Evolutionary conservation across 1,140 invertebrate genomes (phyloP), one percentile per base, ranked within the genome.

Genomic region (Sitophilus oryzae): DNA sequence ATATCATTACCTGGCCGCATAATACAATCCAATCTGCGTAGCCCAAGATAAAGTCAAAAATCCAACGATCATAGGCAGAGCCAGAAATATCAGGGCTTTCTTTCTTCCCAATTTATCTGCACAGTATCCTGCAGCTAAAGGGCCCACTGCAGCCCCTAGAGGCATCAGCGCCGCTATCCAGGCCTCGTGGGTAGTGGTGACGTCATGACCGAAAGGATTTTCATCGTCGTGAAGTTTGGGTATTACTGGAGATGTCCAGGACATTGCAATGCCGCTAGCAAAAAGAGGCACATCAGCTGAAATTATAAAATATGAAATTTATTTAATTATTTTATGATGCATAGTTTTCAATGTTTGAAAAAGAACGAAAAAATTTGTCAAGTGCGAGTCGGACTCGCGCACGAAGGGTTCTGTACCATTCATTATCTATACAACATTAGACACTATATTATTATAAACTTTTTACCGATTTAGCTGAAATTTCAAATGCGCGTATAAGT

Each of bases 111-210:
- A 61, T 10, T 65, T 68, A 41, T 77, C 71, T n/a, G 71, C 53
- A 0, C 69, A 37, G 34, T 66, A 58, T 2, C 72, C 73, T 15
- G 72, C 70, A 6, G 59, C 25, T 10, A 60, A 53, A 1, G 66
- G 60, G 2, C 65, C 66, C 20, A 66, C 51, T 2, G 89, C 75
- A 20, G 88, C 87, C 8, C 90, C 90, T n/a, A 93, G 64, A 0
- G 87, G 81, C 40, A 92, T 73, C 8, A 93, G 69, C 0, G 87
- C 87, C 0, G 84, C 86, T 52, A 93, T 85, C 89, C 88, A 93
- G 0, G 89, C 85, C 37, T 74, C 72, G 62, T 88, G 73, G 1
- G 79, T 74, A 0, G 58, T 18, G 0, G 71, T 74, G 3, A 80
- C 48, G 6, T 30, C 36, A 2, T 54, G 56, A 0, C 72, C 74